Base-by-base conservation (phyloP, 1,140 invertebrate genomes). In the Leptestheria dahalacensis region DNA sequence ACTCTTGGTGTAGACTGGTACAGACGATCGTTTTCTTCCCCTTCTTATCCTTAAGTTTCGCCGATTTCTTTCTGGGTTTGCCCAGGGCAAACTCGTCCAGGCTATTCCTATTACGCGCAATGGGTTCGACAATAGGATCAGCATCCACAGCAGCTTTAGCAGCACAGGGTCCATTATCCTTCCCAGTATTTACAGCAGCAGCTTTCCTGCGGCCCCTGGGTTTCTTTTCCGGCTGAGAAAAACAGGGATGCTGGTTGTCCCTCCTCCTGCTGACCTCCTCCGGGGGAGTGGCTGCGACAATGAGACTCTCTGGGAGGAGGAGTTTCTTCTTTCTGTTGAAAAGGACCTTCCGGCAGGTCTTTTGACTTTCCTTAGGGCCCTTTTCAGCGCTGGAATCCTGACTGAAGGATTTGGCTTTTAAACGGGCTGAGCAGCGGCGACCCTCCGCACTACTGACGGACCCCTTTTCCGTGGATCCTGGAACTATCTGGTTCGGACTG, bases 1-100 rank as follows among this genome's bases (percentile, higher is more conserved):
- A 68, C 67, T 64, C 59, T 51, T 59, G 55, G 52, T 48, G 33
- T 11, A 68, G 33, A 60, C 65, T 62, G 33, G 67, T 68, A 60
- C 65, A 67, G 11, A 67, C 67, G 18, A 63, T 59, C 10, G 61
- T 18, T 4, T 18, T 12, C 3, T 48, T 33, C 1, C 11, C 3
- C 28, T 50, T 51, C 20, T 59, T n/a, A 41, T 52, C 41, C 9
- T 60, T 51, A n/a, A n/a, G n/a, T n/a, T n/a, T n/a, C n/a, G n/a
- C n/a, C 3, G 15, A 29, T 29, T 28, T 21, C 41, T n/a, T 60
- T 20, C 29, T 18, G 41, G 33, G 28, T 55, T 9, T 3, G 18
- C 6, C 6, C 33, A 6, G 15, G 6, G 3, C 33, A 20, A 55
- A 55, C 26, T 55, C 53, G 12, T 26, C 53, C n/a, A 55, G 33